These are phyloP conservation scores for Yponomeuta malinellus DNA, from an alignment of 2,888 invertebrate species.

Conservation along the genomic window DNA sequence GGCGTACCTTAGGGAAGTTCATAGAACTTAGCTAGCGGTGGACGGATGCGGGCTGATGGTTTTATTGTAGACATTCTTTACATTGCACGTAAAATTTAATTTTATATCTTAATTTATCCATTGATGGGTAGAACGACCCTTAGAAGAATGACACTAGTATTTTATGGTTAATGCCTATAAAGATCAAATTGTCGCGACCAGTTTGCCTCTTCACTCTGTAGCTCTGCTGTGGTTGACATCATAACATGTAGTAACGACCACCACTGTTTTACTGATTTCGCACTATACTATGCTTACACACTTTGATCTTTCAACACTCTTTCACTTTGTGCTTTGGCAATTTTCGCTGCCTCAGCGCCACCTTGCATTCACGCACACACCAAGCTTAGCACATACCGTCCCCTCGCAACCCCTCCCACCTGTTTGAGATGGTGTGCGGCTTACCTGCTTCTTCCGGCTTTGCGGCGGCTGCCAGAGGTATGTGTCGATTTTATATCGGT, in stretches of 20 bases:
- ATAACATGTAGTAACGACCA: not conserved
- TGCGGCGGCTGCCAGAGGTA: conserved; percentile 63
- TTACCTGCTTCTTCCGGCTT: conserved; percentile 55
- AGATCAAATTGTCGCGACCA: too few relatives aligned
- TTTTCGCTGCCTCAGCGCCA: conserved; percentile 46
- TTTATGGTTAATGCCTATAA: too few relatives aligned
- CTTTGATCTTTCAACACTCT: conserved; percentile 7
- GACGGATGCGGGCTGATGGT: too few relatives aligned
- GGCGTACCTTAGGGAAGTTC: too few relatives aligned
- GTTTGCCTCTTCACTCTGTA: too few relatives aligned
- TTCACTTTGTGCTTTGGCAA: conserved; percentile 1
- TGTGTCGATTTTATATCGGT: conserved; percentile 35
- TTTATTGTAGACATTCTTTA: too few relatives aligned
- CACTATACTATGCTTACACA: conserved; percentile 7
- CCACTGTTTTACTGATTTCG: conserved; percentile 6
- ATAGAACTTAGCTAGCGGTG: too few relatives aligned
- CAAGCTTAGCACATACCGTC: conserved; percentile 31
- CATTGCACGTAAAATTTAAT: too few relatives aligned
- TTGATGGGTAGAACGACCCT: too few relatives aligned
- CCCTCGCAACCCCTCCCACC: conserved; percentile 36
- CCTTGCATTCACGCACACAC: conserved; percentile 52
- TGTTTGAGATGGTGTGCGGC: conserved; percentile 53
- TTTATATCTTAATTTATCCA: too few relatives aligned
- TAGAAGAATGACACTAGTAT: too few relatives aligned
- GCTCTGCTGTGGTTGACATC: not conserved